These are phyloP conservation scores for Dolichopus griseipennis DNA, from an alignment of 2,888 invertebrate species.

Conservation along the genomic window DNA sequence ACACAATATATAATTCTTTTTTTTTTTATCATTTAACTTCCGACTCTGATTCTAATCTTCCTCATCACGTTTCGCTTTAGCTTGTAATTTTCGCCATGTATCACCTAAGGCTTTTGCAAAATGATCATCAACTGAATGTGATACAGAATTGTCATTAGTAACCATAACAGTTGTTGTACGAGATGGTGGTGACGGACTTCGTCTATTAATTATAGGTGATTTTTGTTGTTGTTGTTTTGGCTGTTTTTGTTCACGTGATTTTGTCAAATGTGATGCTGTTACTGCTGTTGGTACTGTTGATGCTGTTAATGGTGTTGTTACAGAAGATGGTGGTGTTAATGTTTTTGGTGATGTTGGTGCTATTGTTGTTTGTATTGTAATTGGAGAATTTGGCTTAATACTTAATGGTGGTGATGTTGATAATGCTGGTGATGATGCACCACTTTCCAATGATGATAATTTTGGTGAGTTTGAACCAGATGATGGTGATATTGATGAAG, in stretches of 20 bases:
- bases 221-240: constrained; percentile 14
- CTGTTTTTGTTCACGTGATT: background rate
- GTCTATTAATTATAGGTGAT: constrained; percentile 20
- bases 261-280: background rate
- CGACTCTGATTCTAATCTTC: background rate
- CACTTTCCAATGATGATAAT: constrained; percentile 13
- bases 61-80: constrained; percentile 33
- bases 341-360: constrained; percentile 29
- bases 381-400: constrained; percentile 23
- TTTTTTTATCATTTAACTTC: no score
- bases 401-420: constrained; percentile 28
- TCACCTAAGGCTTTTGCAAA: constrained; percentile 83
- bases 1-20: no score
- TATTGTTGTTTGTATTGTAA: constrained; percentile 23
- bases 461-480: constrained; percentile 15
- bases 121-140: constrained; percentile 75
- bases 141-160: constrained; percentile 43
- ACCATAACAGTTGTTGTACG: constrained; percentile 17
- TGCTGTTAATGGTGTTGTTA: constrained; percentile 36
- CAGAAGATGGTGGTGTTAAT: constrained; percentile 25
- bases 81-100: constrained; percentile 69
- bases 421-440: constrained; percentile 22
- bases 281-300: background rate
- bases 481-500: constrained; percentile 14
- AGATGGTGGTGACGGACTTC: constrained; percentile 32